Conservation (phyloP, 23 tunicate species). For the Halocynthia aurantium region DNA sequence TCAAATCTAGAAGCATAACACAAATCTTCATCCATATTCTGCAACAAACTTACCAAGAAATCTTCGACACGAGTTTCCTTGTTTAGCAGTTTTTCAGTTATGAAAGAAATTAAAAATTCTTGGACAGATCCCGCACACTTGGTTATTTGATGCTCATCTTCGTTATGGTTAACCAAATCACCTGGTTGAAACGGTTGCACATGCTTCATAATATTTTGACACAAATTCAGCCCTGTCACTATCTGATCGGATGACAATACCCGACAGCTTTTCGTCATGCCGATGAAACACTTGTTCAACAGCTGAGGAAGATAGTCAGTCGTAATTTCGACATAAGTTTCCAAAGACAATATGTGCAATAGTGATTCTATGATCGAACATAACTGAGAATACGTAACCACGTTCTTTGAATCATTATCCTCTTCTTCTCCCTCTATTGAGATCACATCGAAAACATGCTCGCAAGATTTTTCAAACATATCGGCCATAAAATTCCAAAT, state of each 20-base stretch:
- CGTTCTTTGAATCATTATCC: not conserved
- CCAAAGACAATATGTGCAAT: slow-evolving; percentile 29
- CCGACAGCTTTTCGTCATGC: not conserved
- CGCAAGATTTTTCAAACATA: not conserved
- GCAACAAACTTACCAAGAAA: not conserved
- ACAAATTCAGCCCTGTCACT: not conserved
- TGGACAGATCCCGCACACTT: slow-evolving; percentile 2
- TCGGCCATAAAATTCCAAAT: slow-evolving; percentile 37
- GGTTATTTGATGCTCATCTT: not conserved
- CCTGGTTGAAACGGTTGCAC: slow-evolving; percentile 8
- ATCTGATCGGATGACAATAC: not conserved
- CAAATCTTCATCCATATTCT: too few species aligned
- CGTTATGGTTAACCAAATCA: not conserved
- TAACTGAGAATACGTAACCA: slow-evolving; percentile 19
- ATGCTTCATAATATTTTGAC: slow-evolving; percentile 5
- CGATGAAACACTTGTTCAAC: not conserved
- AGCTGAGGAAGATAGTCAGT: slow-evolving; percentile 12
- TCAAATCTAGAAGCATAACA: too few species aligned
- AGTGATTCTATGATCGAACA: slow-evolving; percentile 41
- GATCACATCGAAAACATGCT: not conserved
- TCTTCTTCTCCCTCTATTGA: not conserved
- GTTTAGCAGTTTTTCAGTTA: slow-evolving; percentile 4
- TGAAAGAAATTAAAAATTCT: not conserved
- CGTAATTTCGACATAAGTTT: slow-evolving; percentile 39
- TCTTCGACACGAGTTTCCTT: not conserved